These are phyloP conservation scores for Macrostomum cliftonense DNA, from an alignment of 2,888 invertebrate species.

Conservation along the genomic window DNA sequence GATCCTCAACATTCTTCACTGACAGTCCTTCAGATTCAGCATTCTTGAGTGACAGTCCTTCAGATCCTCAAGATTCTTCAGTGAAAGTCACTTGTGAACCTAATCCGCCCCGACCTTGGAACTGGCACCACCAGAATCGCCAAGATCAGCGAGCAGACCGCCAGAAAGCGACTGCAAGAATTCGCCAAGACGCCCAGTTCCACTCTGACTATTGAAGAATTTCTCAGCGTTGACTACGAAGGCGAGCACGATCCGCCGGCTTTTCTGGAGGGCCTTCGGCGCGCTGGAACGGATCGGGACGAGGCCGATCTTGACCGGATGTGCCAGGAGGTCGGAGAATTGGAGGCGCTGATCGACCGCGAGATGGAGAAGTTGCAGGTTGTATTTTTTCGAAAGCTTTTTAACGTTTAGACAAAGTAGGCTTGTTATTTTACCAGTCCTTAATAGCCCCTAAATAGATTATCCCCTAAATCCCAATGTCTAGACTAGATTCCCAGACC, in stretches of 20 bases:
- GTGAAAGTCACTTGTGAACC: too few species aligned
- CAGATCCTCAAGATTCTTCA: too few species aligned
- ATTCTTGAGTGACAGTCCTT: too few species aligned
- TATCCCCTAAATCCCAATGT: too few species aligned
- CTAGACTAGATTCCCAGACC: too few species aligned
- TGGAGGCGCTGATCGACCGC: slow-evolving; percentile 6
- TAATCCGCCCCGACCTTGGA: neutral
- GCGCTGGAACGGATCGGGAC: neutral
- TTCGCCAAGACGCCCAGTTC: slow-evolving; percentile 92
- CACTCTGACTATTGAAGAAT: slow-evolving; percentile 78
- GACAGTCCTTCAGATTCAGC: too few species aligned
- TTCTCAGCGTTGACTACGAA: slow-evolving; percentile 83
- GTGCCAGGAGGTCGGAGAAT: slow-evolving; percentile 2
- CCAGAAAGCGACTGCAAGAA: slow-evolving; percentile 48
- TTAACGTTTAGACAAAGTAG: too few species aligned
- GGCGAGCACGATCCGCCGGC: slow-evolving; percentile 89
- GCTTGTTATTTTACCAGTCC: too few species aligned
- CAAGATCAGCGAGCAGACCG: slow-evolving; percentile 8
- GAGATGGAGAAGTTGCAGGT: slow-evolving; percentile 7
- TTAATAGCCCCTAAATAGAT: too few species aligned
- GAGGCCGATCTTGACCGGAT: slow-evolving; percentile 2
- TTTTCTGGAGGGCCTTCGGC: slow-evolving; percentile 49
- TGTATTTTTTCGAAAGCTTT: neutral
- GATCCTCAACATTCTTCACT: too few species aligned
- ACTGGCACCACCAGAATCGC: neutral